phyloP scores from a whole-genome alignment of 2,113 vertebrate species.

The Bagarius yarrelli region DNA sequence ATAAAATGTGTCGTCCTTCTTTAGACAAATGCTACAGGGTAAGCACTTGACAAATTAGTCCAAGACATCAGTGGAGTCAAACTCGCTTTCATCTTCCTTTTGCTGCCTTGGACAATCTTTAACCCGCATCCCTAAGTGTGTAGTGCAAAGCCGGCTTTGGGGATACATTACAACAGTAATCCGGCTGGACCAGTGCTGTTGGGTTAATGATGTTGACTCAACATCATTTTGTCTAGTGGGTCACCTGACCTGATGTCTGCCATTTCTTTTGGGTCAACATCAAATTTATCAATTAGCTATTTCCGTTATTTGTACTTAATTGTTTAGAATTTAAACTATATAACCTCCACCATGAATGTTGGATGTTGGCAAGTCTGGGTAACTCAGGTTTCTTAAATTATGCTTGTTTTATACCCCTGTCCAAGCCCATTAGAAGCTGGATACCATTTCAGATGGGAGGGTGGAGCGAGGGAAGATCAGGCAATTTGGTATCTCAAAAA shows the following conservation, averaged over 20 bases:
- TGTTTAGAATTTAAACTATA: not conserved
- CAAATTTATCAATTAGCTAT: not conserved
- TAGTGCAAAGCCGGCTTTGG: not conserved
- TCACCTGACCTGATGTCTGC: not conserved
- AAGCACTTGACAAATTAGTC: slow-evolving; percentile 27
- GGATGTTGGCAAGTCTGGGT: too few species aligned
- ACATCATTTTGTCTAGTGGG: not conserved
- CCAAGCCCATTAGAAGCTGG: too few species aligned
- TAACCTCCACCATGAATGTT: too few species aligned
- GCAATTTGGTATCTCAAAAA: too few species aligned
- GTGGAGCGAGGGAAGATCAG: too few species aligned
- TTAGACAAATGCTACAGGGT: slow-evolving; percentile 34
- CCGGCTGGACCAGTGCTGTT: not conserved
- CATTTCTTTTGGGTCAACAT: not conserved
- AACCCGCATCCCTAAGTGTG: not conserved
- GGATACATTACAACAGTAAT: not conserved
- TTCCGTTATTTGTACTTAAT: not conserved
- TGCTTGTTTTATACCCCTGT: too few species aligned
- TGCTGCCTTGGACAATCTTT: not conserved
- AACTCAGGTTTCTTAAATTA: too few species aligned
- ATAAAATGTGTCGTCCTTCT: slow-evolving; percentile 22
- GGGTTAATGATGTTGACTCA: not conserved
- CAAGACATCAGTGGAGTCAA: slow-evolving; percentile 20
- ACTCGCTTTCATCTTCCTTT: not conserved
- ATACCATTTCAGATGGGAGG: too few species aligned